phyloP scores from a whole-genome alignment of 2,888 invertebrate genomes.

The Amblyteles armatorius region DNA sequence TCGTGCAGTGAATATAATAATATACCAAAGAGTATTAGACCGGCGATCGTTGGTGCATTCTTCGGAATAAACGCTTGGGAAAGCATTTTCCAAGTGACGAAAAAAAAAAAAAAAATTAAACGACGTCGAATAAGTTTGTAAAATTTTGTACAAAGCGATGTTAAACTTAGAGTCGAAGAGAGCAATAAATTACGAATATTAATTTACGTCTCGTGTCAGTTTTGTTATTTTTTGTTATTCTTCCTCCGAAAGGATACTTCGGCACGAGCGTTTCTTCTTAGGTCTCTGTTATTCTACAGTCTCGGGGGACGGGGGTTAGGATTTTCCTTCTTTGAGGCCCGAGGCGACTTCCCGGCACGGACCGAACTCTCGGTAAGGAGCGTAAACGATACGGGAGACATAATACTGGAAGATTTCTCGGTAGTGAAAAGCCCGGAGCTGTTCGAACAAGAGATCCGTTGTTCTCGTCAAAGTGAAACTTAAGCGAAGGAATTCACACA shows the following conservation, averaged over 20 bases:
- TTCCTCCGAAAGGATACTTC: conserved; percentile 33
- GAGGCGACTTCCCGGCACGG: background rate
- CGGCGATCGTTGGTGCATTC: conserved; percentile 10
- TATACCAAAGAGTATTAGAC: conserved; percentile 74
- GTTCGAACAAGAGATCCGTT: too few relatives aligned
- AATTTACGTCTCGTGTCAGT: conserved; percentile 44
- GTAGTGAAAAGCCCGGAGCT: conserved; percentile 24
- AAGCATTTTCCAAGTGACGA: background rate
- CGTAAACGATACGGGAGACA: conserved; percentile 59
- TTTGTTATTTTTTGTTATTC: background rate
- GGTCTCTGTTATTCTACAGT: conserved; percentile 54
- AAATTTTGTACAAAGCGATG: conserved; percentile 78
- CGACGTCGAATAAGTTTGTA: conserved; percentile 70
- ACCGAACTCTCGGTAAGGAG: conserved; percentile 27
- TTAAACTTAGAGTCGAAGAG: conserved; percentile 68
- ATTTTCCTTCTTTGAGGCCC: conserved; percentile 44
- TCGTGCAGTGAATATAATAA: conserved; percentile 51
- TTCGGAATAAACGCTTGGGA: background rate
- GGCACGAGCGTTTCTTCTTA: conserved; percentile 17
- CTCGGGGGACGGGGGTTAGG: conserved; percentile 18
- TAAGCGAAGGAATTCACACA: too few relatives aligned
- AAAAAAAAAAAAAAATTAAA: conserved; percentile 5
- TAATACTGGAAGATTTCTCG: conserved; percentile 50
- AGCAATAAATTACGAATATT: conserved; percentile 61
- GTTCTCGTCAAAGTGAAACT: too few relatives aligned